Conservation (phyloP, 2,888 invertebrate genomes). For the Callyntrura guangdongensis region DNA sequence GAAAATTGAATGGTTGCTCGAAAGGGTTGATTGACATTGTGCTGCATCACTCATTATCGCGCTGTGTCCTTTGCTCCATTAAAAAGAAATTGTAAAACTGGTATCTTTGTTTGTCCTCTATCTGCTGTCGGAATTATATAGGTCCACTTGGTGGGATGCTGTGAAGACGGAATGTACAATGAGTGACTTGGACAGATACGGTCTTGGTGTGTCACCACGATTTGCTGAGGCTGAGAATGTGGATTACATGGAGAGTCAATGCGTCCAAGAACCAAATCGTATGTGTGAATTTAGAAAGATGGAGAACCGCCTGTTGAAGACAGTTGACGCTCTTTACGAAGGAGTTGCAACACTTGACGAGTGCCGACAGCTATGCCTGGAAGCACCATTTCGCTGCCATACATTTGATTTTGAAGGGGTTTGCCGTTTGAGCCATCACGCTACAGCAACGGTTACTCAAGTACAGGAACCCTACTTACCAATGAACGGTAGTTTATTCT, state of each 20-base stretch:
- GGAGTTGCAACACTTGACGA: slow-evolving; percentile 86
- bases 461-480: slow-evolving; percentile 86
- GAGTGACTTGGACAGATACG: slow-evolving; percentile 86
- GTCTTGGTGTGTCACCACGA: slow-evolving; percentile 79
- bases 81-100: too few relatives aligned
- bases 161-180: slow-evolving; percentile 85
- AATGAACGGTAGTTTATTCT: slow-evolving; percentile 86
- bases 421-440: slow-evolving; percentile 86
- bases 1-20: too few relatives aligned
- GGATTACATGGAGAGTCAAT: slow-evolving; percentile 87
- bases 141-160: slow-evolving; percentile 86
- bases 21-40: too few relatives aligned
- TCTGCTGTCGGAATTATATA: slow-evolving; percentile 70
- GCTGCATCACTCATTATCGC: too few relatives aligned
- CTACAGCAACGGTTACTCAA: slow-evolving; percentile 86
- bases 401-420: slow-evolving; percentile 86
- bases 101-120: not conserved
- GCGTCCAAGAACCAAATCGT: slow-evolving; percentile 86
- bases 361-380: slow-evolving; percentile 86
- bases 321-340: slow-evolving; percentile 86
- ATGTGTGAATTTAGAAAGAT: slow-evolving; percentile 86
- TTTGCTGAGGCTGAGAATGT: slow-evolving; percentile 83
- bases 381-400: slow-evolving; percentile 86
- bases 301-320: slow-evolving; percentile 85
- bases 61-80: too few relatives aligned